Evolutionary conservation across 2,797 vertebrate genomes (phyloP).

Genomic region (Iguana delicatissima): DNA sequence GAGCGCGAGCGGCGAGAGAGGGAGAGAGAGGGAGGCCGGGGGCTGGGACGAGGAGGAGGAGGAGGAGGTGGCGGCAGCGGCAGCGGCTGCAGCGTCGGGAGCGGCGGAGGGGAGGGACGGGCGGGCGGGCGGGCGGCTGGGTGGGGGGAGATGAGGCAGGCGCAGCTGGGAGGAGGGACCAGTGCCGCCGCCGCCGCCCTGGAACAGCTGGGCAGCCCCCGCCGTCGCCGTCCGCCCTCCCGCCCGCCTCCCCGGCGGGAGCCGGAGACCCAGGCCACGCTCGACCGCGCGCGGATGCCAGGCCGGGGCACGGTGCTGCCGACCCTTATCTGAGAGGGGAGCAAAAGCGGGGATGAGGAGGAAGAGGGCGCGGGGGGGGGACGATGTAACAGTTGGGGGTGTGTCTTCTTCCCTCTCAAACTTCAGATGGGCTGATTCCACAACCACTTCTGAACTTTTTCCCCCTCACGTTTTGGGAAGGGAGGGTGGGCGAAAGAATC

Average conservation of each 20-base stretch:
- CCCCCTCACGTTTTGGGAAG: no score
- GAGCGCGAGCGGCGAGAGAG: constrained; percentile 66
- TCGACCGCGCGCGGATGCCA: not conserved
- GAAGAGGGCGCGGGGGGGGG: no score
- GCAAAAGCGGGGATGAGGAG: not conserved
- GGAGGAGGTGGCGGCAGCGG: constrained; percentile 67
- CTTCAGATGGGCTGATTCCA: not conserved
- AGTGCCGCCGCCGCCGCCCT: constrained; percentile 64
- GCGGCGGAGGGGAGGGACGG: constrained; percentile 73
- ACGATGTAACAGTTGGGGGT: not conserved
- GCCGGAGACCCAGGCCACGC: constrained; percentile 49
- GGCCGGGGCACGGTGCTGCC: not conserved
- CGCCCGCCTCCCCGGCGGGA: constrained; percentile 30
- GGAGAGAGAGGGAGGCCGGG: constrained; percentile 73
- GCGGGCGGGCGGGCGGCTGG: constrained; percentile 76
- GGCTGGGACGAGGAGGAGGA: constrained; percentile 69
- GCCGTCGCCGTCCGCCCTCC: constrained; percentile 32
- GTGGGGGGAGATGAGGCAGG: constrained; percentile 80
- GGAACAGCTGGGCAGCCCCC: constrained; percentile 78
- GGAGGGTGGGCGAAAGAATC: no score
- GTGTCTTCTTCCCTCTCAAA: constrained; percentile 5
- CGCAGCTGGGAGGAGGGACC: constrained; percentile 82
- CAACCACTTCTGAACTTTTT: not conserved
- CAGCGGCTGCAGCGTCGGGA: constrained; percentile 72
- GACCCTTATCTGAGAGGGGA: not conserved